Conservation (phyloP, 2,888 invertebrate species). For the Odontocolon sp. region DNA sequence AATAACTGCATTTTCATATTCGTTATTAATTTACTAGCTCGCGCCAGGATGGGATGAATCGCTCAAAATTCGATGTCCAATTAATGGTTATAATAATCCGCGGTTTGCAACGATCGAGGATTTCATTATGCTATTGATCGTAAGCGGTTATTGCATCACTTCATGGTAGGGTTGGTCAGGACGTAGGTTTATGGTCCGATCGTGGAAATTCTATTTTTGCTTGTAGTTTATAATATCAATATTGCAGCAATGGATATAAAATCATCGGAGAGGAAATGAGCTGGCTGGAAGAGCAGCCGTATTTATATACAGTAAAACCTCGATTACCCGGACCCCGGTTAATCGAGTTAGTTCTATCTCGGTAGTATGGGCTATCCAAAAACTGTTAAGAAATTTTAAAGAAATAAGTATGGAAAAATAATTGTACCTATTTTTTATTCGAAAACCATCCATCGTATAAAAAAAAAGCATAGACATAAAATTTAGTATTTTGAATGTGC, state of each 20-base stretch:
- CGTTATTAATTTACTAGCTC: neutral
- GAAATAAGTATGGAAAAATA: no score
- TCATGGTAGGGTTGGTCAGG: constrained; percentile 56
- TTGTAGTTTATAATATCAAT: constrained; percentile 20
- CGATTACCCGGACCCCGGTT: no score
- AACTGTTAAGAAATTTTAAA: no score
- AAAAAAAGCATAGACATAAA: no score
- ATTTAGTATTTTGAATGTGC: no score
- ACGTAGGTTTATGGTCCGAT: constrained; percentile 19
- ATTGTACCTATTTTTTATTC: no score
- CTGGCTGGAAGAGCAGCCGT: constrained; percentile 2
- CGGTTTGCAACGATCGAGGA: constrained; percentile 38
- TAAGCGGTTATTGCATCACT: constrained; percentile 59
- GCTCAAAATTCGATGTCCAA: constrained; percentile 51
- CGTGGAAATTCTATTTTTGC: constrained; percentile 7
- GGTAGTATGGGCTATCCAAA: no score
- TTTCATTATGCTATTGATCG: constrained; percentile 60
- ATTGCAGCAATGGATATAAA: neutral
- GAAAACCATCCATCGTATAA: no score
- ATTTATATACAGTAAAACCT: no score
- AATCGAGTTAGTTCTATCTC: no score
- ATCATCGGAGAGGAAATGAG: constrained; percentile 1
- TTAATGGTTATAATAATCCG: constrained; percentile 55
- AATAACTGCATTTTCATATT: no score
- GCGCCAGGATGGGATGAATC: constrained; percentile 1